Percentiles rank a stretch among this genome's conserved stretches.
These are phyloP conservation scores for Opisthograptis luteolata DNA, from an alignment of 2,888 invertebrate species.

Conservation along the genomic window DNA sequence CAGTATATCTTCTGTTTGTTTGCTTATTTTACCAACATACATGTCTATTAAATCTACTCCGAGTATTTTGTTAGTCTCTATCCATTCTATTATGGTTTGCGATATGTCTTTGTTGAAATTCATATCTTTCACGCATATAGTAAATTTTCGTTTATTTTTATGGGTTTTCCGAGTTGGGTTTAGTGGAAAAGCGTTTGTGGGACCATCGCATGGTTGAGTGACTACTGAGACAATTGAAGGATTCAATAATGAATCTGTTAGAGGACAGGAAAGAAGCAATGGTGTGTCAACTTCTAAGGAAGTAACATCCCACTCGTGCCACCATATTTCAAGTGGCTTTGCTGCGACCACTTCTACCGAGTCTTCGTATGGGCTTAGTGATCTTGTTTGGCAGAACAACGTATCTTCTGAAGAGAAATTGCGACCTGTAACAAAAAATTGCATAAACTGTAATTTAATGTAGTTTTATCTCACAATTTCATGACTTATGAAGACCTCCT, in stretches of 20 bases:
- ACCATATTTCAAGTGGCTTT: constrained; percentile 85
- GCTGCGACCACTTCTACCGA: constrained; percentile 83
- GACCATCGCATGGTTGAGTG: constrained; percentile 77
- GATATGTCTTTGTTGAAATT: constrained; percentile 87
- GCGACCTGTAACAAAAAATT: constrained; percentile 57
- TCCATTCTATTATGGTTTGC: constrained; percentile 87
- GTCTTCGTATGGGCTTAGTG: constrained; percentile 60
- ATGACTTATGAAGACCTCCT: neutral
- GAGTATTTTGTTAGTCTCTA: constrained; percentile 87
- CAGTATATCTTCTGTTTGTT: constrained; percentile 81
- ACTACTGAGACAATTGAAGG: constrained; percentile 77
- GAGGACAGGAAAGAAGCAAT: constrained; percentile 85
- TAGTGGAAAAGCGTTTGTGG: constrained; percentile 68
- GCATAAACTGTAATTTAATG: too few relatives aligned
- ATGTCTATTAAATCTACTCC: constrained; percentile 87
- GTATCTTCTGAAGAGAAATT: constrained; percentile 65
- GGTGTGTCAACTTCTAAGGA: constrained; percentile 79
- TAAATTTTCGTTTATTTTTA: constrained; percentile 75
- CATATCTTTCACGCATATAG: constrained; percentile 89
- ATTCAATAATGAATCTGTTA: constrained; percentile 72
- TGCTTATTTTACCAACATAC: constrained; percentile 85
- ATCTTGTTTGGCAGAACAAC: constrained; percentile 83
- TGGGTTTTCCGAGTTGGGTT: constrained; percentile 42
- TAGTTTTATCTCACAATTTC: too few relatives aligned
- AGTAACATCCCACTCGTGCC: constrained; percentile 84